These are phyloP conservation scores for Stichodactyla helianthus DNA, from an alignment of 64 coral and sea anemone species.

Conservation along the genomic window DNA sequence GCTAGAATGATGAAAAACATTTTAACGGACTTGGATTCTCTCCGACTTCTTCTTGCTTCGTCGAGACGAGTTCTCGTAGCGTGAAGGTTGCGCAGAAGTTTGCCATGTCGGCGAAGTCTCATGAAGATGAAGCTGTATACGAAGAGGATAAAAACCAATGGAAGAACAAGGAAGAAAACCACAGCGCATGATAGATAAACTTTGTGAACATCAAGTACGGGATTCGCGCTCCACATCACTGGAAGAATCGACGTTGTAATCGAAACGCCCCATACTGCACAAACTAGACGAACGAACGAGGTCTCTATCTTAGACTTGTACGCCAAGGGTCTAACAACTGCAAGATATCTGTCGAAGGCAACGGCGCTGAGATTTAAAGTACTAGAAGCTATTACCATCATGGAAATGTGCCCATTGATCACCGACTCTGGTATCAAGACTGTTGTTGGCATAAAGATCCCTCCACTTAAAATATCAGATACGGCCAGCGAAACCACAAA, in stretches of 20 bases:
- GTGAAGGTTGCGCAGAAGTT: slow-evolving; percentile 15
- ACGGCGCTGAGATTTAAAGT: slow-evolving; percentile 54
- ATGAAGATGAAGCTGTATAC: slow-evolving; percentile 44
- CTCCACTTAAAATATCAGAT: slow-evolving; percentile 54
- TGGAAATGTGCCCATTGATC: slow-evolving; percentile 15
- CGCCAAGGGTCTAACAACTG: slow-evolving; percentile 38
- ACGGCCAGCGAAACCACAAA: slow-evolving; percentile 61
- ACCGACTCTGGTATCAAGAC: slow-evolving; percentile 5
- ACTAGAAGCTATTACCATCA: slow-evolving; percentile 38
- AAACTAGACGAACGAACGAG: slow-evolving; percentile 39
- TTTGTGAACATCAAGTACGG: neutral
- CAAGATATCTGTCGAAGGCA: slow-evolving; percentile 53
- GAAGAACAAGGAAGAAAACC: slow-evolving; percentile 33
- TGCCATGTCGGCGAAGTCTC: slow-evolving; percentile 19
- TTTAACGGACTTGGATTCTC: slow-evolving; percentile 39
- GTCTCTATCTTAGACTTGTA: slow-evolving; percentile 35
- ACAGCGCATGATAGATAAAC: slow-evolving; percentile 29
- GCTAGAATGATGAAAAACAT: slow-evolving; percentile 45
- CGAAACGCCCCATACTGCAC: slow-evolving; percentile 37
- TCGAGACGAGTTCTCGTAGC: slow-evolving; percentile 29
- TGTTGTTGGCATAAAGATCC: slow-evolving; percentile 33
- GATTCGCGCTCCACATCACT: slow-evolving; percentile 30
- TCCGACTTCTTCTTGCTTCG: slow-evolving; percentile 24
- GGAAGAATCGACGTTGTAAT: slow-evolving; percentile 34
- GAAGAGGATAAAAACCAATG: slow-evolving; percentile 34